Evolutionary conservation across 2,113 vertebrate genomes (phyloP).

Genomic region (Camarhynchus parvulus): DNA sequence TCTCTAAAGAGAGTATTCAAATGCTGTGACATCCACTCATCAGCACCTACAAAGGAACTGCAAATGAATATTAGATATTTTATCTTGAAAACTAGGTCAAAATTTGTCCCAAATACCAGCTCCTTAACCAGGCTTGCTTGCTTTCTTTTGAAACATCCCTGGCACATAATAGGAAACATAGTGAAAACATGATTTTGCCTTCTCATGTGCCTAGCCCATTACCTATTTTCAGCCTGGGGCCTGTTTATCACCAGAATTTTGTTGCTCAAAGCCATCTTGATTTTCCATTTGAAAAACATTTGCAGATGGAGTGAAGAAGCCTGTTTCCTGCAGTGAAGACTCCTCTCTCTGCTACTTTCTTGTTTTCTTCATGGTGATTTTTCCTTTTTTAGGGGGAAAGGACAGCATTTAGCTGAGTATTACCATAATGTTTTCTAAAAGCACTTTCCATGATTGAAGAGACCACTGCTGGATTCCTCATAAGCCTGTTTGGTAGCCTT

Average conservation of each 20-base stretch:
- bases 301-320: neutral
- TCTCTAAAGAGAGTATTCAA: neutral
- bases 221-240: neutral
- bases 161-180: neutral
- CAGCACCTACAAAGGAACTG: neutral
- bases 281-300: neutral
- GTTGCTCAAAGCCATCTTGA: neutral
- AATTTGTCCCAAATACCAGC: neutral
- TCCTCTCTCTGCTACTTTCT: neutral
- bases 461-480: neutral
- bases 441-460: constrained; percentile 29
- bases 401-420: constrained; percentile 11
- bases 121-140: neutral
- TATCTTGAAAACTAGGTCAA: neutral
- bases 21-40: neutral
- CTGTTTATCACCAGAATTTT: neutral
- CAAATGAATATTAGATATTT: neutral
- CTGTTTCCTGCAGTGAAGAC: neutral
- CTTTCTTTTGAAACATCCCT: neutral
- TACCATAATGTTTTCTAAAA: constrained; percentile 56
- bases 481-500: neutral
- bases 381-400: neutral
- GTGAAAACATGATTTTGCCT: neutral
- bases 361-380: neutral
- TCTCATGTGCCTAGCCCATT: neutral